A percentile compares a stretch with the other conserved stretches of the same genome.
Conservation (phyloP, 2,113 vertebrate species). For the Dasyurus viverrinus region DNA sequence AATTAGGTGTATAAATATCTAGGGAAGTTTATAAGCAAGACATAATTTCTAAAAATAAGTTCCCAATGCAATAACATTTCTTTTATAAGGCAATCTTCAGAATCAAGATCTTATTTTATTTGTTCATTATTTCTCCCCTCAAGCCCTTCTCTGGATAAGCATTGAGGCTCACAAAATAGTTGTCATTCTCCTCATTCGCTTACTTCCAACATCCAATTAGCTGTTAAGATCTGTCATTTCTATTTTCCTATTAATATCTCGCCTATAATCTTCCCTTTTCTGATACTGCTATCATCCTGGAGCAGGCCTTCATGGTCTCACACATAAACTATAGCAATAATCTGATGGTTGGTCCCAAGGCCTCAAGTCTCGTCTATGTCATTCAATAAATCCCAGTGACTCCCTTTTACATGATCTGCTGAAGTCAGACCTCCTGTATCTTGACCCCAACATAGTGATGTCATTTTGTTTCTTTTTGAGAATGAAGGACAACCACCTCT, state of each 20-base stretch:
- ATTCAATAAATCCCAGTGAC: background rate
- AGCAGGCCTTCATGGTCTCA: background rate
- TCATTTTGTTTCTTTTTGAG: background rate
- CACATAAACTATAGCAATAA: too few species aligned
- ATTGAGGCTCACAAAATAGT: background rate
- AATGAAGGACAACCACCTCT: background rate
- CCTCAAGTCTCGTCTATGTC: background rate
- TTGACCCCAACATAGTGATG: background rate
- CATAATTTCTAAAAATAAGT: constrained; percentile 36
- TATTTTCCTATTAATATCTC: background rate
- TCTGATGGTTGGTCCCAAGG: too few species aligned
- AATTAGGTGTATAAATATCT: constrained; percentile 41
- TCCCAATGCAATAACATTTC: constrained; percentile 61
- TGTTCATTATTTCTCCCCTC: background rate
- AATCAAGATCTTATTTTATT: constrained; percentile 44
- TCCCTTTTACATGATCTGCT: background rate
- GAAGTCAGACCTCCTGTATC: background rate
- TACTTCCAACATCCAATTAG: background rate
- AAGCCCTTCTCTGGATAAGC: background rate
- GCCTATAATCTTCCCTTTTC: background rate
- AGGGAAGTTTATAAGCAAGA: constrained; percentile 52
- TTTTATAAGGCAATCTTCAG: constrained; percentile 35
- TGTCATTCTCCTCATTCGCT: background rate
- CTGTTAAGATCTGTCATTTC: background rate
- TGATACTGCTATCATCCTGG: background rate